Base-by-base conservation (phyloP, 2,797 vertebrate genomes). In the Rhabdomys pumilio region DNA sequence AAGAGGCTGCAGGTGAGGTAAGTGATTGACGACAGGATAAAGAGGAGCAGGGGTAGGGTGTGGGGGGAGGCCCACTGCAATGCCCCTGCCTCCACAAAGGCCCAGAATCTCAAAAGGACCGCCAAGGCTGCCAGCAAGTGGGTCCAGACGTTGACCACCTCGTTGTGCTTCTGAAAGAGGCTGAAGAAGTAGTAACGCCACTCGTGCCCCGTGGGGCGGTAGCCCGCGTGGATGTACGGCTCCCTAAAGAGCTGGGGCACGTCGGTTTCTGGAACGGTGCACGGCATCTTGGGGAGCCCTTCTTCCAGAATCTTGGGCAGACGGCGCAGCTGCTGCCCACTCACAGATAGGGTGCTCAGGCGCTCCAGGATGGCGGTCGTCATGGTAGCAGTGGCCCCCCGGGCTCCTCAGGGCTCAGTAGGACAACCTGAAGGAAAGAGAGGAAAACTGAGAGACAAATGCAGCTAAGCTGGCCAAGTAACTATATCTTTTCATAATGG, bases 91-190 rank as follows among this genome's bases (percentile, higher is more conserved):
- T 98, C 98, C 0, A 97, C 97, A 1, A 99, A 99, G 55, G 98
- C 98, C 98, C 99, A 99, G 98, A 99, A 99, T 29, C 98, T 98
- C 85, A 99, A 89, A 79, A 99, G 98, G 92, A 99, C 98, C 0
- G 98, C 98, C 77, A 99, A 97, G 0, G 97, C 98, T 0, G 99
- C 99, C 98, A 99, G 97, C 95, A 99, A 95, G 89, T 99, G 99
- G 55, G 99, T 99, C 99, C 99, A 99, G 3, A 99, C 99, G 0
- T 99, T 99, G 91, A 99, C 98, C 67, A 99, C 99, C 96, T 99
- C 99, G 0, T 99, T 99, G 98, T 99, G 99, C 84, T 98, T 98
- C 98, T 99, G 99, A 93, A 99, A 99, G 97, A 99, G 99, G 98
- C 99, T 99, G 76, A 99, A 96, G 95, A 99, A 97, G 98, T 99